These are phyloP conservation scores for Matsumyia berberina DNA, from an alignment of 2,888 invertebrate species.

Conservation along the genomic window DNA sequence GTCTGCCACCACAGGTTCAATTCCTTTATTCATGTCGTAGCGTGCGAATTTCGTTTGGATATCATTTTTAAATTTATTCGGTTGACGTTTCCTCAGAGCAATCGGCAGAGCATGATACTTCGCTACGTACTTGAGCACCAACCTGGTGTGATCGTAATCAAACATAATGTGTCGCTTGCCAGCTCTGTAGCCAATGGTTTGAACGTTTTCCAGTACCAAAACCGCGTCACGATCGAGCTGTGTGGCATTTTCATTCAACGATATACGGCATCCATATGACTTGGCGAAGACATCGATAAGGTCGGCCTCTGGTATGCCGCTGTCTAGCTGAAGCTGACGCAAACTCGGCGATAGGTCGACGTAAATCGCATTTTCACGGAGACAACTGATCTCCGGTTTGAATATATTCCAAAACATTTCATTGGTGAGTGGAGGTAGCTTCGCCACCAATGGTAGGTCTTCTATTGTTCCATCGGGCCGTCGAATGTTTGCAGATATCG, in stretches of 20 bases:
- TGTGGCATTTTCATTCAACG: conserved; percentile 79
- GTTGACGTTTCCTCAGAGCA: conserved; percentile 85
- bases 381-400: conserved; percentile 86
- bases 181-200: conserved; percentile 85
- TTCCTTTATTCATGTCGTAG: conserved; percentile 77
- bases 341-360: conserved; percentile 85
- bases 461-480: conserved; percentile 79
- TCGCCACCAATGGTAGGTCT: conserved; percentile 85
- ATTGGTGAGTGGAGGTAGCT: conserved; percentile 86
- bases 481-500: conserved; percentile 81
- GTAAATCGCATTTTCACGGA: conserved; percentile 86
- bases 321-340: conserved; percentile 85
- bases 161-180: conserved; percentile 85
- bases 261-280: conserved; percentile 86
- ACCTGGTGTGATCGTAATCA: conserved; percentile 84
- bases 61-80: conserved; percentile 83
- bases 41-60: conserved; percentile 83
- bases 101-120: conserved; percentile 86
- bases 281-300: conserved; percentile 85
- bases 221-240: conserved; percentile 86
- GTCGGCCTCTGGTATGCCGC: conserved; percentile 83
- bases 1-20: conserved; percentile 60
- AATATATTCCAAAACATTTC: conserved; percentile 85
- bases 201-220: conserved; percentile 86
- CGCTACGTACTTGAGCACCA: conserved; percentile 85